Evolutionary conservation across 2,797 vertebrate species (phyloP), one percentile per base, ranked within the genome.

Genomic region (Syngnathus rostellatus): DNA sequence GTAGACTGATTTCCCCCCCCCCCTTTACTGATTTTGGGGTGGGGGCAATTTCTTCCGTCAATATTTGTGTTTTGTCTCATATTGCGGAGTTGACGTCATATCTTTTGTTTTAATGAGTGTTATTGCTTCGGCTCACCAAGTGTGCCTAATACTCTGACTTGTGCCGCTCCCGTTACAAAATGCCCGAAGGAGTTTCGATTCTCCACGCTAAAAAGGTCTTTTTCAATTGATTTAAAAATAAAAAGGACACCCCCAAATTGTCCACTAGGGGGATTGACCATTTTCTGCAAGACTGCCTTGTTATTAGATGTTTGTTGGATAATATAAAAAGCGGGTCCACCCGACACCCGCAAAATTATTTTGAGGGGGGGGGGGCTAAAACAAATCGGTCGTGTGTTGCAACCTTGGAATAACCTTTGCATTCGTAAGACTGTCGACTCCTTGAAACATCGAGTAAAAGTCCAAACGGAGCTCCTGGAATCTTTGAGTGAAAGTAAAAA

Each of bases 1-100:
- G 1, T 12, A 43, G 1, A 12, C 41, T 11, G 41, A 43, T 43
- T 12, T 43, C 1, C 0, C 4, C 0, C 0, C 0, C 2, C 2
- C 11, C 41, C 41, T 12, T 10, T 10, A 1, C 41, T 12, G 31
- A 31, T 31, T 31, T 31, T 31, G 31, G 31, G 31, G 31, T 31
- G 31, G 31, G 31, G 31, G 31, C 31, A 43, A 43, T 43, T 43
- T 43, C 41, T 12, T 12, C 41, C 10, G 0, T 43, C 11, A 12
- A 3, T 43, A 43, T 43, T 43, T 43, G 11, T 43, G 11, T 50
- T 50, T 50, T 17, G 17, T 50, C 46, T 6, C 17, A 19, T 17
- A 50, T 50, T 50, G 46, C 46, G 8, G 16, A 16, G 45, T 46
- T 12, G 6, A 14, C 16, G 6, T 50, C 2, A 19, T 7, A 6